phyloP scores from a whole-genome alignment of 2,113 vertebrate species.

The Talpa occidentalis region DNA sequence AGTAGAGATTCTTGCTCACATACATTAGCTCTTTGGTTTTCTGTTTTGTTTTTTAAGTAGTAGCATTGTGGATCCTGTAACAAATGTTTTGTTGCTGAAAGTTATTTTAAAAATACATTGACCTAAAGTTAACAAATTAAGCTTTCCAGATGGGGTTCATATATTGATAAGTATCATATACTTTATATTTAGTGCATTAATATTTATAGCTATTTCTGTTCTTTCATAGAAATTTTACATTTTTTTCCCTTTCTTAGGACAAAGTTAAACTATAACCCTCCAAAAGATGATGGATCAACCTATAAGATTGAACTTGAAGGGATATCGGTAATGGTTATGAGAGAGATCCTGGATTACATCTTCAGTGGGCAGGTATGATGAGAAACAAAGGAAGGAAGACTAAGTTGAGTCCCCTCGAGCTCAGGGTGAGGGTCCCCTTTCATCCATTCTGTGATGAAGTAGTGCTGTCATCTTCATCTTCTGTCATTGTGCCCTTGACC shows the following conservation, averaged over 20 bases:
- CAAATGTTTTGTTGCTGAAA: conserved; percentile 23
- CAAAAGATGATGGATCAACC: conserved; percentile 95
- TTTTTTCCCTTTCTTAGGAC: conserved; percentile 89
- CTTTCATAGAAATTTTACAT: conserved; percentile 73
- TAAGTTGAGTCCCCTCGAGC: not conserved
- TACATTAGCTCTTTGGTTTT: not conserved
- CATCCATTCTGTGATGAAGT: not conserved
- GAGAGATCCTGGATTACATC: conserved; percentile 98
- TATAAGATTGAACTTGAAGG: conserved; percentile 98
- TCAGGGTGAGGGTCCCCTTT: conserved; percentile 42
- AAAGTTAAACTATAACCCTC: conserved; percentile 98
- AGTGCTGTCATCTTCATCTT: not conserved
- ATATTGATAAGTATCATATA: not conserved
- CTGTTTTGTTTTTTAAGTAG: conserved; percentile 15
- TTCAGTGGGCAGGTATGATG: conserved; percentile 95
- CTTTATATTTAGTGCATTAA: conserved; percentile 44
- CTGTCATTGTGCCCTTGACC: not conserved
- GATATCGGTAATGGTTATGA: conserved; percentile 96
- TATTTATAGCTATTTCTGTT: conserved; percentile 49
- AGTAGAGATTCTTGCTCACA: not conserved
- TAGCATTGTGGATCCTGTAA: not conserved
- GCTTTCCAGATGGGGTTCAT: not conserved
- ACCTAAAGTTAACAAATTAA: not conserved
- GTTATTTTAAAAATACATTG: not conserved
- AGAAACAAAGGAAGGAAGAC: conserved; percentile 25